A percentile compares a stretch with the other conserved stretches of the same genome.
These are phyloP conservation scores for Scaptomyza graminum DNA, from an alignment of 1,140 invertebrate genomes.

Conservation along the genomic window DNA sequence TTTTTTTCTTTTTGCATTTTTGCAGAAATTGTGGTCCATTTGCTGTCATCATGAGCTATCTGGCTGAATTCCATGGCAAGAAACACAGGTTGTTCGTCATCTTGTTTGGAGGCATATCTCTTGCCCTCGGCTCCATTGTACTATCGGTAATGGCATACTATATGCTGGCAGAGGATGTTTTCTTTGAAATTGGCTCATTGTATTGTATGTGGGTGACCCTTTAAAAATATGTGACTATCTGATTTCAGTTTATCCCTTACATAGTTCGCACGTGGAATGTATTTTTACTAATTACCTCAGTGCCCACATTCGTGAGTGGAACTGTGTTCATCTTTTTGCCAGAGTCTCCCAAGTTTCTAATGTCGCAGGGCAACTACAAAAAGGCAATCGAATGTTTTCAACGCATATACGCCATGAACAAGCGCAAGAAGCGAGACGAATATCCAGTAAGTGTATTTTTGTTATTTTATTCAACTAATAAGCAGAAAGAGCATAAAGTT, in stretches of 20 bases:
- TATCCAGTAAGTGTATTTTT: conserved; percentile 86
- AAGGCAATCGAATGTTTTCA: conserved; percentile 84
- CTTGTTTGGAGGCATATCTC: conserved; percentile 86
- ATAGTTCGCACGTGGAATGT: conserved; percentile 90
- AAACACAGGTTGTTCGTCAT: conserved; percentile 87
- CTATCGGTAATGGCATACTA: conserved; percentile 85
- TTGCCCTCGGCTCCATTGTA: conserved; percentile 85
- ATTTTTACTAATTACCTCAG: conserved; percentile 87
- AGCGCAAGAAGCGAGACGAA: conserved; percentile 85
- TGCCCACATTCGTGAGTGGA: conserved; percentile 88
- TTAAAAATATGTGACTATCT: neutral
- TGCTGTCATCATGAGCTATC: conserved; percentile 88
- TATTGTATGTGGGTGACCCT: conserved; percentile 48
- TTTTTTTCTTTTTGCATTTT: neutral
- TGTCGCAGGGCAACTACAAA: conserved; percentile 88
- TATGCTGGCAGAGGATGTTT: conserved; percentile 82
- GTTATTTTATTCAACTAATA: no score
- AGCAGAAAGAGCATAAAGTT: no score
- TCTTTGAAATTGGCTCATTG: conserved; percentile 41
- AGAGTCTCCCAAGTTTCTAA: conserved; percentile 92
- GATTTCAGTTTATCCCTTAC: neutral
- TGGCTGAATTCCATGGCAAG: conserved; percentile 88
- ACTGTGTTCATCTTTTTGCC: conserved; percentile 88
- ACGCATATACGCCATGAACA: conserved; percentile 85
- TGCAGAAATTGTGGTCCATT: conserved; percentile 89